Evolutionary conservation across 2,888 invertebrate genomes (phyloP), one percentile per base, ranked within the genome.

Genomic region (Cantharis lateralis): DNA sequence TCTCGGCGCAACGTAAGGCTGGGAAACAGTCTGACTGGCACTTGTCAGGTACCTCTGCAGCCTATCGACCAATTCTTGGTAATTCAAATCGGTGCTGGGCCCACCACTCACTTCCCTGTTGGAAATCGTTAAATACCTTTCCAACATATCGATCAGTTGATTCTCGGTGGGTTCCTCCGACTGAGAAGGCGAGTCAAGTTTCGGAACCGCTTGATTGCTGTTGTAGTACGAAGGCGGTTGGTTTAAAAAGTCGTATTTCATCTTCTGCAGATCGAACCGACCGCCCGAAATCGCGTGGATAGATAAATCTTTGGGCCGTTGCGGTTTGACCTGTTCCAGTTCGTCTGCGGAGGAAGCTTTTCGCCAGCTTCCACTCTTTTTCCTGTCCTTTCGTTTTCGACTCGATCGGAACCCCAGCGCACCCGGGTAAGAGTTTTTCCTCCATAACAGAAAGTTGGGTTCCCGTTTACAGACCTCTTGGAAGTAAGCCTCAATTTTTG

Each of bases 371-470:
- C 94, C 93, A 0, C 93, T 93, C 80, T 93, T 92, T 13, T 91
- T 84, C 13, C 91, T 88, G 80, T 90, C 89, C 85, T 91, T 89
- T 26, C 90, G 89, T 74, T 91, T 89, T 76, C 91, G 89, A 79
- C 91, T 90, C 10, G 92, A 90, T 2, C 90, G 87, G 70, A 91
- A 89, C 0, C 89, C 89, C 63, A 94, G 85, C 13, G 93, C 93
- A 1, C 94, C 94, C 0, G 95, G 95, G 87, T 95, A 95, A 0
- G 95, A 95, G 75, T 94, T 92, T 87, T 95, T 95, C 77, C 95
- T 90, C 95, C 95, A 96, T 0, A 96, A 88, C 70, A 96, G 87
- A 84, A 96, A 96, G 71, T 93, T 91, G 0, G 94, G 93, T 86
- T 96, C 95, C 78, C 91, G 91, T 76, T 92, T 91, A 86, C 96